A percentile compares a stretch with the other conserved stretches of the same genome.
These are phyloP conservation scores for Oscheius sp. DNA, from an alignment of 2,888 invertebrate genomes.

Conservation along the genomic window DNA sequence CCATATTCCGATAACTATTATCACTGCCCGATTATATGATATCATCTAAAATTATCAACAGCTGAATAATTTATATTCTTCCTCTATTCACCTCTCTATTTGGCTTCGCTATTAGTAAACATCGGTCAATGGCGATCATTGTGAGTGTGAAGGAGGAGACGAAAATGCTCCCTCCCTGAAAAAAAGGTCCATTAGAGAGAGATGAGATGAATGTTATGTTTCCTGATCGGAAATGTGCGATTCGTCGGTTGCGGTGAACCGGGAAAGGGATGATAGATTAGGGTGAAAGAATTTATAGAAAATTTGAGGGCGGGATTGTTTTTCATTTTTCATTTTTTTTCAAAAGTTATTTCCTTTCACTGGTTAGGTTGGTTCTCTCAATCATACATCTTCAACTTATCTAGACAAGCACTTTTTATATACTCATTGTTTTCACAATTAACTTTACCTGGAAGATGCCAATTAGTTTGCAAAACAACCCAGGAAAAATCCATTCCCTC, in stretches of 20 bases:
- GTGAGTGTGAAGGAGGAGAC: conserved; percentile 69
- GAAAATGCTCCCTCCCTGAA: conserved; percentile 68
- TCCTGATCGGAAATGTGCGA: conserved; percentile 15
- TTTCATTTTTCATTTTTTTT: no score
- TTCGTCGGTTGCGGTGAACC: no score
- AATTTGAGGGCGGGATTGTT: no score
- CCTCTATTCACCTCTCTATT: conserved; percentile 60
- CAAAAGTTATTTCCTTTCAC: no score
- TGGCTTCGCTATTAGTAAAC: conserved; percentile 62
- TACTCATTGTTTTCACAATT: no score
- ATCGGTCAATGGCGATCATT: conserved; percentile 68
- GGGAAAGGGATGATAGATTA: no score
- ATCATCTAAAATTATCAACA: conserved; percentile 53
- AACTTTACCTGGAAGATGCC: conserved; percentile 68
- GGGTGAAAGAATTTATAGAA: no score
- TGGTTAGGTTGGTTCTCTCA: no score
- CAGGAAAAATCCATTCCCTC: conserved; percentile 67
- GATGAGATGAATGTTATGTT: not conserved
- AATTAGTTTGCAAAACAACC: conserved; percentile 62
- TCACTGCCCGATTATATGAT: conserved; percentile 56
- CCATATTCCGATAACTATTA: conserved; percentile 63
- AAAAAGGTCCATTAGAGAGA: no score
- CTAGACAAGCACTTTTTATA: no score
- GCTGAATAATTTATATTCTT: not conserved
- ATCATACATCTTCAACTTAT: no score